A percentile compares a stretch with the other conserved stretches of the same genome.
These are phyloP conservation scores for Chalcis sispes DNA, from an alignment of 2,888 invertebrate species.

Conservation along the genomic window DNA sequence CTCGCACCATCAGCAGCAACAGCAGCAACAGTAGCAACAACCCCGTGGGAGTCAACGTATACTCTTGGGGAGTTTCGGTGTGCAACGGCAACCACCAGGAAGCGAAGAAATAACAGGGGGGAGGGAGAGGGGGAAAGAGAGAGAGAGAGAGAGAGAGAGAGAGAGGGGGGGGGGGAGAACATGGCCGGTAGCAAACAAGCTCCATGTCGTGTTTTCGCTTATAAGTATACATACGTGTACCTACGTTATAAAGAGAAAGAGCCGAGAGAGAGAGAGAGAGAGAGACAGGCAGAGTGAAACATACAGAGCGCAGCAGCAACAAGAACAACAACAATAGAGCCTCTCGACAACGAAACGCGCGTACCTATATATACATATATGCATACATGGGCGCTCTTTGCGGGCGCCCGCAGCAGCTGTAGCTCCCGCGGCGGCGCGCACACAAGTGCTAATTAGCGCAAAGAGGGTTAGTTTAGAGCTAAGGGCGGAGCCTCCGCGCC, in stretches of 20 bases:
- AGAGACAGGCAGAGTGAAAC: no score
- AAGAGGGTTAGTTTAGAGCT: conserved; percentile 72
- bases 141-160: no score
- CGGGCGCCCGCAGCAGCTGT: conserved; percentile 34
- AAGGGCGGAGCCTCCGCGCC: conserved; percentile 70
- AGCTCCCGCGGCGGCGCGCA: conserved; percentile 45
- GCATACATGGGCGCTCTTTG: conserved; percentile 20
- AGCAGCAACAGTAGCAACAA: not conserved
- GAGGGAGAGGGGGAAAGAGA: no score
- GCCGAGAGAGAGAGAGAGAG: not conserved
- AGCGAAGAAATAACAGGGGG: no score
- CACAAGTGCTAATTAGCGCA: conserved; percentile 68
- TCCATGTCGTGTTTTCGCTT: not conserved
- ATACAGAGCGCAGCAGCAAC: no score
- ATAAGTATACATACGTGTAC: not conserved
- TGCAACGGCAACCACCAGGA: no score
- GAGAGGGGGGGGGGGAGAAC: not conserved
- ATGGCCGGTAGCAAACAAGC: conserved; percentile 23
- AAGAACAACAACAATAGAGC: conserved; percentile 18
- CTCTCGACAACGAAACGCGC: conserved; percentile 21
- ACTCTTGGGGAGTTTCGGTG: no score
- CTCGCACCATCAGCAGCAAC: not conserved
- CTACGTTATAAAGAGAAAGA: conserved; percentile 1
- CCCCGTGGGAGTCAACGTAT: no score
- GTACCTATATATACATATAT: no score